These are phyloP conservation scores for Galbula dea DNA, from an alignment of 2,113 vertebrate genomes.

Conservation along the genomic window DNA sequence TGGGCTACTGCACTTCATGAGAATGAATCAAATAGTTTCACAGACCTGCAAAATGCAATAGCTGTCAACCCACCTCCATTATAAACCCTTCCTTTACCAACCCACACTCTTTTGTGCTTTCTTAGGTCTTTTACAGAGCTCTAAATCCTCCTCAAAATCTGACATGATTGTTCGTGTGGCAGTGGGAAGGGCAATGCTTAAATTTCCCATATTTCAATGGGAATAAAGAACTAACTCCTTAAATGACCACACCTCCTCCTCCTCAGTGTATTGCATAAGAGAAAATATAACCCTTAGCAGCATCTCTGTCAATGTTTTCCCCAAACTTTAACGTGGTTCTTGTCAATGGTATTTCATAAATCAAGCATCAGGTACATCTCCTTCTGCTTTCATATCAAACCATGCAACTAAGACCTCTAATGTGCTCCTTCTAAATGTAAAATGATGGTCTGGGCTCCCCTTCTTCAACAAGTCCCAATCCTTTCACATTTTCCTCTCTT, in stretches of 20 bases:
- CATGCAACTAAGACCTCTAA: not conserved
- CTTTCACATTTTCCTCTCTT: not conserved
- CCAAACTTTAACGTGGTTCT: not conserved
- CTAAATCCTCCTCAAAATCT: slow-evolving; percentile 14
- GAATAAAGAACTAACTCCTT: not conserved
- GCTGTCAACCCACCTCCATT: slow-evolving; percentile 21
- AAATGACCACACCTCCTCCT: not conserved
- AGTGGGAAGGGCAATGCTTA: slow-evolving; percentile 19
- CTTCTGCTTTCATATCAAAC: not conserved
- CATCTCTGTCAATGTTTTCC: not conserved
- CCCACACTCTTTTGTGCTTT: slow-evolving; percentile 12
- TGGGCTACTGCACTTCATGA: not conserved
- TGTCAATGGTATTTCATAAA: not conserved
- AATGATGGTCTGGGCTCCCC: not conserved
- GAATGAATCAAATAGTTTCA: slow-evolving; percentile 41
- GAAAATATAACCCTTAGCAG: not conserved
- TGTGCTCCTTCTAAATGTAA: not conserved
- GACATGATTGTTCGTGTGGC: slow-evolving; percentile 11
- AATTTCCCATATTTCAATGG: not conserved
- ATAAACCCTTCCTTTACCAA: not conserved
- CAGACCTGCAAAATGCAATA: not conserved
- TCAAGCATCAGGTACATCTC: not conserved
- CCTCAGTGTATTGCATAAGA: not conserved
- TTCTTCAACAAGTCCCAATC: not conserved
- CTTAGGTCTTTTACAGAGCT: not conserved